Evolutionary conservation across 2,113 vertebrate genomes (phyloP).

Genomic region (Phasianus colchicus): DNA sequence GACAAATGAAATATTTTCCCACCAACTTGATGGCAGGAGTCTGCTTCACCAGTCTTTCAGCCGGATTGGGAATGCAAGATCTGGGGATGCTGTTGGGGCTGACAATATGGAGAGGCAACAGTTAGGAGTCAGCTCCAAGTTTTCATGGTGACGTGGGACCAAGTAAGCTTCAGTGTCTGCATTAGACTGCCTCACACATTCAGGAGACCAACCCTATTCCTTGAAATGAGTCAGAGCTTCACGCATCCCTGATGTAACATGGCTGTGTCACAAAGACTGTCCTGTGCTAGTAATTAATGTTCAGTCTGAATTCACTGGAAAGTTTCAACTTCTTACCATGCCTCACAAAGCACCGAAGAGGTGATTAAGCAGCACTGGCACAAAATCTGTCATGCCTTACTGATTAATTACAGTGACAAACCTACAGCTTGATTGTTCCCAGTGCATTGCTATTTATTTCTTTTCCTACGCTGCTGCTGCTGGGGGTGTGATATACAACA

Average conservation of each 20-base stretch:
- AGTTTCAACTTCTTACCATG: not conserved
- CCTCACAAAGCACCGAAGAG: conserved; percentile 1
- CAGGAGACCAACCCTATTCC: not conserved
- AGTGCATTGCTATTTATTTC: not conserved
- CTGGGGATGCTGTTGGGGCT: not conserved
- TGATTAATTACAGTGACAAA: conserved; percentile 19
- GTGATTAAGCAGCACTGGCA: not conserved
- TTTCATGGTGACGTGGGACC: not conserved
- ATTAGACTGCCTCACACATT: accelerated
- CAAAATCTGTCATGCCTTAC: not conserved
- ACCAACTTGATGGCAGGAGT: not conserved
- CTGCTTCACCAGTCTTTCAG: accelerated
- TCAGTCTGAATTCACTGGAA: not conserved
- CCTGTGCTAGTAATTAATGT: conserved; percentile 1
- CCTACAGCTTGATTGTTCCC: conserved; percentile 12
- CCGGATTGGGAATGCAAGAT: not conserved
- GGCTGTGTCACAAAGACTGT: not conserved
- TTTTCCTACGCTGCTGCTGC: not conserved
- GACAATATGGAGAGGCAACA: not conserved
- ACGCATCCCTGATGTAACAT: not conserved
- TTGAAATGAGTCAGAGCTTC: not conserved
- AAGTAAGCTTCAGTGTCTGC: not conserved
- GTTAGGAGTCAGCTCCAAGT: not conserved
- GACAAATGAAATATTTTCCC: not conserved
- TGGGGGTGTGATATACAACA: not conserved